These are phyloP conservation scores for Arctia plantaginis DNA, from an alignment of 2,888 invertebrate species.

Conservation along the genomic window DNA sequence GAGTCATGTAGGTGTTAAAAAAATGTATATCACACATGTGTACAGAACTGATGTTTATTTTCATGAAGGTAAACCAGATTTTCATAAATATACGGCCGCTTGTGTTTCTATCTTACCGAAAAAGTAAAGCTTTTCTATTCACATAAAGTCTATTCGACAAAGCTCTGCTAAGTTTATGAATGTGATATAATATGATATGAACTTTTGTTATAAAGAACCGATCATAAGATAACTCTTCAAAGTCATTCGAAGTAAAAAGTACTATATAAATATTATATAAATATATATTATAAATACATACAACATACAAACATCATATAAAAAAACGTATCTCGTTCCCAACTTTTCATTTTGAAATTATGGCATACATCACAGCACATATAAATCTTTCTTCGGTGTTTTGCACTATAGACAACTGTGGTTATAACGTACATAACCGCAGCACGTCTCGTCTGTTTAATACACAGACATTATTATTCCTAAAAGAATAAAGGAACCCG, in stretches of 20 bases:
- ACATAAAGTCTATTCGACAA: neutral
- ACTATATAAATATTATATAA: too few species aligned
- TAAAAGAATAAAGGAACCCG: neutral
- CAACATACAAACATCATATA: too few species aligned
- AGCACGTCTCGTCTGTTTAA: neutral
- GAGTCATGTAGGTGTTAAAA: neutral
- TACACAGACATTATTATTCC: neutral
- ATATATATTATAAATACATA: too few species aligned
- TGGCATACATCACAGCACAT: too few species aligned
- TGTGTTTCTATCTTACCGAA: neutral
- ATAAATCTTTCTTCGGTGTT: neutral
- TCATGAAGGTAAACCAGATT: neutral
- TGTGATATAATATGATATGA: neutral
- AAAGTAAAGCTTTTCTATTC: neutral
- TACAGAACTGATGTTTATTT: neutral
- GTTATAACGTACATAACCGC: neutral
- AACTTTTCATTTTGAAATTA: too few species aligned
- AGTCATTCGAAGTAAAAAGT: too few species aligned
- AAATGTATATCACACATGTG: neutral
- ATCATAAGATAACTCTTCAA: too few species aligned
- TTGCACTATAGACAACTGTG: neutral
- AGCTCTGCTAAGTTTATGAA: neutral
- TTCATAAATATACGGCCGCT: too few species aligned
- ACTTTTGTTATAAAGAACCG: neutral
- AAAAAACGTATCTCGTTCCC: too few species aligned